phyloP scores from a whole-genome alignment of 2,113 vertebrate genomes.

The Hippocampus comes region DNA sequence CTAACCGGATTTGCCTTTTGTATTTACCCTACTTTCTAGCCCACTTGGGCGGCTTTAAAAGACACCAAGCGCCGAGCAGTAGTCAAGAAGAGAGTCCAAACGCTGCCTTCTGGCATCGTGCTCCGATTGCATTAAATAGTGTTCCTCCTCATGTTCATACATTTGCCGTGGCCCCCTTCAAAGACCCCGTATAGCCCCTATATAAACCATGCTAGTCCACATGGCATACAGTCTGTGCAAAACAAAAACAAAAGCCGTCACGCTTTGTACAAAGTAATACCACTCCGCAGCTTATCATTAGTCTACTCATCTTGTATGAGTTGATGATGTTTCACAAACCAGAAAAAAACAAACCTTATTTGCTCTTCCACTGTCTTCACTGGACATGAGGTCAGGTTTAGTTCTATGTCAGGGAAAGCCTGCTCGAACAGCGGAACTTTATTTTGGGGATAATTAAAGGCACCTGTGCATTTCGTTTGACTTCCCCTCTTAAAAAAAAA shows the following conservation, averaged over 20 bases:
- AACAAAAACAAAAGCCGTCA: not conserved
- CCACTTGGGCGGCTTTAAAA: slow-evolving; percentile 33
- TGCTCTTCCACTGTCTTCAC: not conserved
- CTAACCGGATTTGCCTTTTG: slow-evolving; percentile 53
- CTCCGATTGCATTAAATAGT: not conserved
- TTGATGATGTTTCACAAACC: not conserved
- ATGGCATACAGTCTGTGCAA: slow-evolving; percentile 2
- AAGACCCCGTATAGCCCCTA: slow-evolving; percentile 8
- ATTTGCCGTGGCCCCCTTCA: slow-evolving; percentile 7
- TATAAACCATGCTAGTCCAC: slow-evolving; percentile 15
- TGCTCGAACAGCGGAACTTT: too few species aligned
- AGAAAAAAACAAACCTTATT: not conserved
- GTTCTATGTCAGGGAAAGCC: too few species aligned
- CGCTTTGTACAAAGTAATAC: not conserved
- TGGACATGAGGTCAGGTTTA: not conserved
- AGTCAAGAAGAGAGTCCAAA: slow-evolving; percentile 9
- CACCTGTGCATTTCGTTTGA: too few species aligned
- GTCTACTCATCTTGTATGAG: not conserved
- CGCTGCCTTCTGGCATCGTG: not conserved
- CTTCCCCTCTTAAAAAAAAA: too few species aligned
- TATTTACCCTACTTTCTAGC: slow-evolving; percentile 59
- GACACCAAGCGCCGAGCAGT: slow-evolving; percentile 3
- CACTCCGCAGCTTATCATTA: not conserved
- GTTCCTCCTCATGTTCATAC: slow-evolving; percentile 3
- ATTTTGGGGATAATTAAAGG: too few species aligned